Percentiles rank a stretch among this genome's conserved stretches.
Conservation (phyloP, 2,888 invertebrate genomes). For the Temnothorax rugatulus region DNA sequence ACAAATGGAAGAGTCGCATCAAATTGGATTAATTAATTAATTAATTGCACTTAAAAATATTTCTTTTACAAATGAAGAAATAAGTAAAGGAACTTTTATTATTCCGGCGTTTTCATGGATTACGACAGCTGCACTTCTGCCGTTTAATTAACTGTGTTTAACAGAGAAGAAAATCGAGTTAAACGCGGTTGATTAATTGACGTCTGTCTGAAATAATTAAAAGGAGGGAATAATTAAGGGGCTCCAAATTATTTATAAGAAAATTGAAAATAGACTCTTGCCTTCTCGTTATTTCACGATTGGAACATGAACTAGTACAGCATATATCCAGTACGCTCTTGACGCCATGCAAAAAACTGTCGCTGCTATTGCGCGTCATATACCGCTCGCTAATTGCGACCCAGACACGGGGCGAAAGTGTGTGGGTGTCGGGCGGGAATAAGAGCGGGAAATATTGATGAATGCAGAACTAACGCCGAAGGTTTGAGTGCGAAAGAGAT, state of each 20-base stretch:
- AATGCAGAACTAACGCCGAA: not conserved
- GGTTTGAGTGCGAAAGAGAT: constrained; percentile 13
- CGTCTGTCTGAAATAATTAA: constrained; percentile 5
- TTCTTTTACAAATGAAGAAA: constrained; percentile 1
- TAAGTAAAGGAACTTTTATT: not conserved
- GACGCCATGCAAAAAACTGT: constrained; percentile 9
- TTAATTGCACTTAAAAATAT: not conserved
- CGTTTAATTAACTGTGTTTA: not conserved
- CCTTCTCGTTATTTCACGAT: not conserved
- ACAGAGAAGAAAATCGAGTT: not conserved
- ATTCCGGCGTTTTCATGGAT: not conserved
- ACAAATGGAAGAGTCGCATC: not conserved
- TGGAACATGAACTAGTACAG: not conserved
- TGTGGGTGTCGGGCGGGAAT: constrained; percentile 1
- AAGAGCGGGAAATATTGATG: constrained; percentile 42
- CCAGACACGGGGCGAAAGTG: not conserved
- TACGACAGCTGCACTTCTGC: not conserved
- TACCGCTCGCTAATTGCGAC: constrained; percentile 35
- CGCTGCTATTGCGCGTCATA: constrained; percentile 12
- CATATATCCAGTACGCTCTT: not conserved
- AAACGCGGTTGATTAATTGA: not conserved
- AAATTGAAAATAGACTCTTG: not conserved
- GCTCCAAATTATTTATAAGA: not conserved
- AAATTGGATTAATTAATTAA: not conserved
- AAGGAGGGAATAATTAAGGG: not conserved